phyloP scores from a whole-genome alignment of 37 sponge, comb jelly and placozoan species.

The Bolinopsis microptera region DNA sequence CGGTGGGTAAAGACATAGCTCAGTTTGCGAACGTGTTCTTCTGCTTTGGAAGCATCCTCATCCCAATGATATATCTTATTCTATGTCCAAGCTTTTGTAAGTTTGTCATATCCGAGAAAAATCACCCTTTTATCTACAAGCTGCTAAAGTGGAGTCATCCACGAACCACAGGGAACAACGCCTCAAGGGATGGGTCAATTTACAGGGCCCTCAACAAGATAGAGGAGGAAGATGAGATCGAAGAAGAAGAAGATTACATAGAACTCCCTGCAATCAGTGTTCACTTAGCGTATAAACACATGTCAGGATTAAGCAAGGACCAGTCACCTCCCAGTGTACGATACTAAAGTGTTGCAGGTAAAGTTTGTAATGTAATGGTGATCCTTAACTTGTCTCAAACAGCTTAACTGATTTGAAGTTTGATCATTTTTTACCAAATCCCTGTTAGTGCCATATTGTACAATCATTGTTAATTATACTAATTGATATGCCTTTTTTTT shows the following conservation, averaged over 20 bases:
- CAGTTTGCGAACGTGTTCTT: conserved; percentile 39
- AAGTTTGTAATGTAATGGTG: no score
- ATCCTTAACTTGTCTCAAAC: no score
- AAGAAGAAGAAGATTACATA: conserved; percentile 18
- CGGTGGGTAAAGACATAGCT: neutral
- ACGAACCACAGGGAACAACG: neutral
- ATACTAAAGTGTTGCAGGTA: neutral
- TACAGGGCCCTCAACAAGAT: neutral
- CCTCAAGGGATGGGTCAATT: neutral
- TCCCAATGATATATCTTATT: conserved; percentile 1
- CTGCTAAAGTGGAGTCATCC: conserved; percentile 15
- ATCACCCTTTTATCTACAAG: neutral
- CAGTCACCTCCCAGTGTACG: neutral
- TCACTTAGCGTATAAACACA: neutral
- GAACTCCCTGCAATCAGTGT: conserved; percentile 21
- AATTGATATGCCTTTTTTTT: no score
- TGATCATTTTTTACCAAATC: no score
- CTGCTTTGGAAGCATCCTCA: conserved; percentile 29
- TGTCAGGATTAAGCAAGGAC: neutral
- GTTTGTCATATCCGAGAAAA: conserved; percentile 34
- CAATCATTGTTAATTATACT: no score
- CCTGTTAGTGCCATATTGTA: no score
- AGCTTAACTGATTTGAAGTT: no score
- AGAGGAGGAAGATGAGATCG: conserved; percentile 7
- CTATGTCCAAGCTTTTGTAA: conserved; percentile 43